phyloP scores from a whole-genome alignment of 2,888 invertebrate species.

The Tyria jacobaeae region DNA sequence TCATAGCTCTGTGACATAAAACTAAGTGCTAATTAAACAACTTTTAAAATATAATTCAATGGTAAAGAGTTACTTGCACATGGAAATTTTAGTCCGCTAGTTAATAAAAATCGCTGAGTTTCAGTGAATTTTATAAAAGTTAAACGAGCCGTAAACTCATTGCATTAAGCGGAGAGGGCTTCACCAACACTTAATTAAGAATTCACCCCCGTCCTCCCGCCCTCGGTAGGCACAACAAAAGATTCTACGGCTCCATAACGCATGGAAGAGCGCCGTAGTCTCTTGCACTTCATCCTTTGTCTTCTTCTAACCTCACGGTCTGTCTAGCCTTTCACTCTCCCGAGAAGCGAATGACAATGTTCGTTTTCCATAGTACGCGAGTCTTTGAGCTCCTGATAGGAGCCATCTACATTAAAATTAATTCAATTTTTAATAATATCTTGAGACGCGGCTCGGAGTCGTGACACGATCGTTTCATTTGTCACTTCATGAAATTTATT shows the following conservation, averaged over 20 bases:
- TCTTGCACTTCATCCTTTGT: constrained; percentile 16
- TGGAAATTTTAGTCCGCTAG: constrained; percentile 73
- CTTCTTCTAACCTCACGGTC: constrained; percentile 18
- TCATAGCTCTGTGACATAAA: no score
- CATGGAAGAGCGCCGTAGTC: constrained; percentile 14
- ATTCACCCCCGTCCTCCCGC: constrained; percentile 71
- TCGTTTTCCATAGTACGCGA: not conserved
- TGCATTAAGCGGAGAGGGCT: constrained; percentile 84
- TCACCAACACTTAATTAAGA: constrained; percentile 85
- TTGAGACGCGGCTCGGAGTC: constrained; percentile 48
- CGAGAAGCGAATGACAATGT: not conserved
- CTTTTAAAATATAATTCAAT: constrained; percentile 21
- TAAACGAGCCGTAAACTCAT: constrained; percentile 84
- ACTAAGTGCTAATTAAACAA: constrained; percentile 17
- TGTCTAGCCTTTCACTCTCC: constrained; percentile 8
- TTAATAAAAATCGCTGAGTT: constrained; percentile 81
- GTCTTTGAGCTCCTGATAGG: constrained; percentile 57
- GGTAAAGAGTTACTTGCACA: constrained; percentile 48
- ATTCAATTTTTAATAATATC: constrained; percentile 77
- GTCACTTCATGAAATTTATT: constrained; percentile 60
- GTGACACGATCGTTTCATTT: constrained; percentile 65
- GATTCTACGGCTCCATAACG: constrained; percentile 58
- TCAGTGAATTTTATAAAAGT: constrained; percentile 84
- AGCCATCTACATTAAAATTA: constrained; percentile 76
- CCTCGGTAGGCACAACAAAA: constrained; percentile 79